These are phyloP conservation scores for Chymomyza amoena DNA, from an alignment of 2,888 invertebrate species.

Conservation along the genomic window DNA sequence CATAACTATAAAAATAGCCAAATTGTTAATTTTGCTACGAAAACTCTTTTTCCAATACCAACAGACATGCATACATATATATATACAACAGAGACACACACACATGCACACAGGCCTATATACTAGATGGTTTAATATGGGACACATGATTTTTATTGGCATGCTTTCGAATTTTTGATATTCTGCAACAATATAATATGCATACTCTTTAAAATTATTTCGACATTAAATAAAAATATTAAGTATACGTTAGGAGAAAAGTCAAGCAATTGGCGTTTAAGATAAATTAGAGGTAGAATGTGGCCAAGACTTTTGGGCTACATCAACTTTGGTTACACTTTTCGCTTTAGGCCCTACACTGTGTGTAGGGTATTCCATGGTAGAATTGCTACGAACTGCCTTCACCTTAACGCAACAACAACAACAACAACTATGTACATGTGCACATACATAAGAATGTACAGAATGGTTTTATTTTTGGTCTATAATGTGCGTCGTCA, in stretches of 20 bases:
- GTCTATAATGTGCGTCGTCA: slow-evolving; percentile 66
- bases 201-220: neutral
- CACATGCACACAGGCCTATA: neutral
- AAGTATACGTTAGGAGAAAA: neutral
- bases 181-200: neutral
- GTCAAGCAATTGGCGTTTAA: neutral
- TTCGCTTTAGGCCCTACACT: neutral
- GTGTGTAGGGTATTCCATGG: neutral
- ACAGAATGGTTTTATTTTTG: slow-evolving; percentile 49
- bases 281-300: neutral
- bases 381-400: neutral
- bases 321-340: neutral
- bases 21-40: slow-evolving; percentile 69
- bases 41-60: slow-evolving; percentile 66
- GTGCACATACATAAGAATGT: neutral
- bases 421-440: too few species aligned
- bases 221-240: too few species aligned
- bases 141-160: neutral
- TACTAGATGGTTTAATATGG: neutral
- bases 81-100: neutral
- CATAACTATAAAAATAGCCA: slow-evolving; percentile 63
- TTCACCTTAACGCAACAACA: neutral
- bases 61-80: slow-evolving; percentile 12
- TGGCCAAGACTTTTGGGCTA: too few species aligned
- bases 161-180: neutral